A percentile compares a stretch with the other conserved stretches of the same genome.
phyloP scores from a whole-genome alignment of 1,140 invertebrate species.

The Solenopsis fugax region DNA sequence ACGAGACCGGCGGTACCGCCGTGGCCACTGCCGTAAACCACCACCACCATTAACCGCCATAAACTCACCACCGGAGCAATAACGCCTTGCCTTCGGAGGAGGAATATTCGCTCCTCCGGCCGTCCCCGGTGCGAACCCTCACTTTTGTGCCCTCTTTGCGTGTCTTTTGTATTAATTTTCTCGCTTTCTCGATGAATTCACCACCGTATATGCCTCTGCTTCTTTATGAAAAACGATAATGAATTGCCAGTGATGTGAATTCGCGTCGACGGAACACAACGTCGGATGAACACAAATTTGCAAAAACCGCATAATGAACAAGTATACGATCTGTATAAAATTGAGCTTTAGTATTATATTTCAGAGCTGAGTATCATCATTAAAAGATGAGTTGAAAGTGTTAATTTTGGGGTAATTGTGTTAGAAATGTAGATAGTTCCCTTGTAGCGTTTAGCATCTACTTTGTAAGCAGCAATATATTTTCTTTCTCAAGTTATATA shows the following conservation, averaged over 20 bases:
- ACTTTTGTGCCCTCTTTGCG: slow-evolving; percentile 61
- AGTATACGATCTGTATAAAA: not conserved
- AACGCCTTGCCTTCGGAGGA: slow-evolving; percentile 73
- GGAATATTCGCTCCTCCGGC: slow-evolving; percentile 60
- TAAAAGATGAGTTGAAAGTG: too few relatives aligned
- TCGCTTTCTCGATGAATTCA: slow-evolving; percentile 18
- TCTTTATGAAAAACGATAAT: slow-evolving; percentile 5
- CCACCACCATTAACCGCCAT: slow-evolving; percentile 79
- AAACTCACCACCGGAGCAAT: slow-evolving; percentile 82
- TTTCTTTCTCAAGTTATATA: not conserved
- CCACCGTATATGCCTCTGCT: not conserved
- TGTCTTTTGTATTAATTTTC: slow-evolving; percentile 51
- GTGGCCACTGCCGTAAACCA: slow-evolving; percentile 78
- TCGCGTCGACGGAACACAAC: not conserved
- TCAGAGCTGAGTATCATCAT: too few relatives aligned
- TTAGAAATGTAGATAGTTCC: not conserved
- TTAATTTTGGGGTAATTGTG: too few relatives aligned
- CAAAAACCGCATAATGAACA: not conserved
- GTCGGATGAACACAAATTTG: not conserved
- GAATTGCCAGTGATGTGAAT: not conserved
- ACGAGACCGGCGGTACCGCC: slow-evolving; percentile 73
- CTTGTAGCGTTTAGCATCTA: not conserved
- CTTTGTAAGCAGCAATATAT: not conserved
- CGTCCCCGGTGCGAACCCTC: slow-evolving; percentile 26
- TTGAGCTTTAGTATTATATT: not conserved